Evolutionary conservation across 2,888 invertebrate species (phyloP).

Genomic region (Lepidonotus clava): DNA sequence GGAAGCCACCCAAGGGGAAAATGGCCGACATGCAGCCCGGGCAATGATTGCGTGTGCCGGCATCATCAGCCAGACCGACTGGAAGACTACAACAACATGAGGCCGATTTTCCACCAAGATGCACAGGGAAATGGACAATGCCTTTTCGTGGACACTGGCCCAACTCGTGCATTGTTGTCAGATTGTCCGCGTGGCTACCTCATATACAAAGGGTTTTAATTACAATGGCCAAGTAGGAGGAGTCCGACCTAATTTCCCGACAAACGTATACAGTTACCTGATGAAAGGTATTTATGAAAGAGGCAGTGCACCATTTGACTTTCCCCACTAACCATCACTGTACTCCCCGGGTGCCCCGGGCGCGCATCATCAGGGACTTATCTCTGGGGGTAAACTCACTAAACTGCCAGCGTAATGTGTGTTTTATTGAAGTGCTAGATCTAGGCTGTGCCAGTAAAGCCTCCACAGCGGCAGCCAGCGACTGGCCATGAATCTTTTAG

Average conservation of each 20-base stretch:
- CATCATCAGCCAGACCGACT: background rate
- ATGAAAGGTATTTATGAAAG: too few relatives aligned
- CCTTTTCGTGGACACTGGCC: background rate
- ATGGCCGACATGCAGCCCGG: conserved; percentile 26
- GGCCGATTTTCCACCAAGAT: conserved; percentile 10
- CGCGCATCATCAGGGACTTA: background rate
- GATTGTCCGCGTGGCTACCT: too few relatives aligned
- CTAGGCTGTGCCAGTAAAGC: background rate
- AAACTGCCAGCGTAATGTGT: background rate
- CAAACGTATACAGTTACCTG: too few relatives aligned
- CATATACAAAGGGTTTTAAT: too few relatives aligned
- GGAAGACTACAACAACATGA: conserved; percentile 27
- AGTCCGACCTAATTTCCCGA: too few relatives aligned
- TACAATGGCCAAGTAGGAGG: too few relatives aligned
- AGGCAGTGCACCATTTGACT: too few relatives aligned
- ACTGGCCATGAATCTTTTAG: conserved; percentile 18
- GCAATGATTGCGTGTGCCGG: conserved; percentile 15
- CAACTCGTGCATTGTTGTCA: too few relatives aligned
- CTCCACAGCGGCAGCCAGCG: background rate
- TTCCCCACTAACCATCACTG: background rate
- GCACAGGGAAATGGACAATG: conserved; percentile 28
- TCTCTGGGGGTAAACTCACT: background rate
- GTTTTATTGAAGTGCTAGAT: conserved; percentile 13
- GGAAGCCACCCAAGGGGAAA: conserved; percentile 41
- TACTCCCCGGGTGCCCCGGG: background rate